Evolutionary conservation across 2,888 invertebrate species (phyloP), one percentile per base, ranked within the genome.

Genomic region (Steinernema carpocapsae): DNA sequence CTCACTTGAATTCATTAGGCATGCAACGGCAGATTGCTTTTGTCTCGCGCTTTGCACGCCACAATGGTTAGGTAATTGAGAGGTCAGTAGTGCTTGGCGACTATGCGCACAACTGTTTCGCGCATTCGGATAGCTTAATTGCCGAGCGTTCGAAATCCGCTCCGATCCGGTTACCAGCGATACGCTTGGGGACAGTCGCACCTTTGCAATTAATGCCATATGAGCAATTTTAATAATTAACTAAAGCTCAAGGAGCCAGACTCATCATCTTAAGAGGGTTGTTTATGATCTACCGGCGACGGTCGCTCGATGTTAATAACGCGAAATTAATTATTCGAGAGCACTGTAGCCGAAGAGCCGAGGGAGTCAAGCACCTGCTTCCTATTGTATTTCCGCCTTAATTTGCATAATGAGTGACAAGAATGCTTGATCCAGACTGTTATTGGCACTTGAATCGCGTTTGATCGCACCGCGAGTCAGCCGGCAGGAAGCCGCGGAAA

Each of bases 1-100:
- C 29, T 7, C 64, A 64, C 64, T 64, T 64, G 64, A 64, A 64
- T 64, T 64, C 64, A 64, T 64, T 64, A 64, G 32, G 64, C 64
- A 64, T 64, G 64, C 64, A 64, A 64, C 64, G 64, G 32, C 64
- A 64, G 64, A 64, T 32, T 64, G 64, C 64, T 64, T 64, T 64
- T 64, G 64, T 64, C 64, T 26, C 64, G 29, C 64, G 64, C 32
- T 64, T 64, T 64, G 29, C 64, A 64, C 64, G 64, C 64, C 64
- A 64, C 64, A 64, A 64, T 64, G 64, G 64, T 64, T 64, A 64
- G 64, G 64, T 64, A 64, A 64, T 64, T 64, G 64, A 64, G 64
- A 29, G 64, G 64, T 64, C 64, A 64, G 32, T 32, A 64, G 32
- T 29, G 64, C 32, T 26, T 26, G 37, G 37, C 37, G 37, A 3